These are phyloP conservation scores for Cephalopterus ornatus DNA, from an alignment of 2,113 vertebrate genomes.

Conservation along the genomic window DNA sequence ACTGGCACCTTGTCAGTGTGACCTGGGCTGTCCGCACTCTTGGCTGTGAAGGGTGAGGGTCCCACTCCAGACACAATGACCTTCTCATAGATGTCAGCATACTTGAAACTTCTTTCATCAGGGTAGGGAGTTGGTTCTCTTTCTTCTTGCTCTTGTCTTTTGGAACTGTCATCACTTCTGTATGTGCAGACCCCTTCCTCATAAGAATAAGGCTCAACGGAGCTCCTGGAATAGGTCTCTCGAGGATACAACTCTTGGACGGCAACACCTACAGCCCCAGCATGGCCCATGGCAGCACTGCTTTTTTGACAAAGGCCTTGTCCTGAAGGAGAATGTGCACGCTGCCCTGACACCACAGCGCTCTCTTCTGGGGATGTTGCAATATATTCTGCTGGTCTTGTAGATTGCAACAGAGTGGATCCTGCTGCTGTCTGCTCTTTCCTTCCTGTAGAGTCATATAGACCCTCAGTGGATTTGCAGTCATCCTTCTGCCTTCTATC, in stretches of 20 bases:
- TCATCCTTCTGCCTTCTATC: neutral
- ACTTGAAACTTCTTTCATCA: constrained; percentile 90
- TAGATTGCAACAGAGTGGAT: neutral
- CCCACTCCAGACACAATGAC: constrained; percentile 67
- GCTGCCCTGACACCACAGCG: neutral
- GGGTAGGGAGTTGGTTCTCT: constrained; percentile 94
- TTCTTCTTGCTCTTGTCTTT: constrained; percentile 79
- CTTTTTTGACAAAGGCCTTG: neutral
- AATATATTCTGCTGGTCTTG: neutral
- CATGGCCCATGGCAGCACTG: neutral
- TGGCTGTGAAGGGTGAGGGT: constrained; percentile 38
- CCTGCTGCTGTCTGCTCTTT: neutral
- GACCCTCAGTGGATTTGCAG: neutral
- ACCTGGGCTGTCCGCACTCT: constrained; percentile 20
- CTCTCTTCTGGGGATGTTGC: neutral
- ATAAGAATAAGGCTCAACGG: neutral
- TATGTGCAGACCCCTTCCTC: constrained; percentile 54
- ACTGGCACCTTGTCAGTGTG: constrained; percentile 39
- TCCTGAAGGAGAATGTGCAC: neutral
- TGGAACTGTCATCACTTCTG: constrained; percentile 47
- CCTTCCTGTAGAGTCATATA: neutral
- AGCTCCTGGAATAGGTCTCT: neutral
- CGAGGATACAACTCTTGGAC: constrained; percentile 55
- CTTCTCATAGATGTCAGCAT: constrained; percentile 88
- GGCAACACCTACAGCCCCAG: constrained; percentile 60